These are phyloP conservation scores for Silurus asotus DNA, from an alignment of 2,113 vertebrate genomes.

Conservation along the genomic window DNA sequence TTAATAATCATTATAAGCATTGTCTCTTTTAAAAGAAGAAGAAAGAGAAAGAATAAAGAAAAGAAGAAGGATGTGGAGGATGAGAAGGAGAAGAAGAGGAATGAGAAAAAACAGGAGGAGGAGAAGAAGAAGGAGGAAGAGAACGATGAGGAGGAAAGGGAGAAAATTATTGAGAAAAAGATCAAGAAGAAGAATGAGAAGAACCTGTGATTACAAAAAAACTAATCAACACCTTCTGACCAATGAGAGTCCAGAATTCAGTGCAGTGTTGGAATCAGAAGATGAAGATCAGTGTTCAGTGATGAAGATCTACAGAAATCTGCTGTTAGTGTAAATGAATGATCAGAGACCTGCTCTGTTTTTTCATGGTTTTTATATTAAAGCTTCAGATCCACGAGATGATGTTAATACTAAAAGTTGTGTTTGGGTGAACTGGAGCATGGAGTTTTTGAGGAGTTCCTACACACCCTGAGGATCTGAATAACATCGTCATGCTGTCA, in stretches of 20 bases:
- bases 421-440: neutral
- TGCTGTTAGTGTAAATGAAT: neutral
- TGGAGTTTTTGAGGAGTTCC: constrained; percentile 22
- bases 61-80: no score
- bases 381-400: neutral
- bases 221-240: neutral
- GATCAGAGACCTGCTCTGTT: neutral
- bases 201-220: no score
- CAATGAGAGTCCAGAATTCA: neutral
- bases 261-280: neutral
- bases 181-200: no score
- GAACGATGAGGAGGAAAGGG: no score
- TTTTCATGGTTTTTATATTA: neutral
- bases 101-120: no score
- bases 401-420: neutral
- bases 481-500: constrained; percentile 47
- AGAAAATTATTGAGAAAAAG: no score
- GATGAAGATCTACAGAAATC: neutral
- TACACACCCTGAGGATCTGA: constrained; percentile 32
- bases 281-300: neutral
- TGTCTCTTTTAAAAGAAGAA: no score
- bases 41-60: no score
- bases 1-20: no score
- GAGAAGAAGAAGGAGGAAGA: no score
- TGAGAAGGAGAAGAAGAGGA: no score